Evolutionary conservation across 1,140 invertebrate species (phyloP).

Genomic region (Lanistes nyassanus): DNA sequence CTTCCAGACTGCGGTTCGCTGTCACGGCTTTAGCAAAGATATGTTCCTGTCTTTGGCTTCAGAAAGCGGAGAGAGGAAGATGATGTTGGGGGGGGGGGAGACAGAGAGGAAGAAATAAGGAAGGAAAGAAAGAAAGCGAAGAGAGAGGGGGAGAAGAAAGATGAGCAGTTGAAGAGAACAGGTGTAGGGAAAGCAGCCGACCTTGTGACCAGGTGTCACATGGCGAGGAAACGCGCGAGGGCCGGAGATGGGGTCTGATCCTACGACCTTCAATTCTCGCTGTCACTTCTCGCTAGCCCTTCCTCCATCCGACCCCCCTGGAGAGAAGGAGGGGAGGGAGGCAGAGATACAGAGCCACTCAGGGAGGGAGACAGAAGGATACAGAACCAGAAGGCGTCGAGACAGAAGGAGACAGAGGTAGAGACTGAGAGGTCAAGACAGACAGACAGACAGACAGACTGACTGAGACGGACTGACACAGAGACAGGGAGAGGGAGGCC

Average conservation of each 20-base stretch:
- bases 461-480: not conserved
- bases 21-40: too few relatives aligned
- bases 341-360: not conserved
- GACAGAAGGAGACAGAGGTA: conserved; percentile 6
- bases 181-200: conserved; percentile 5
- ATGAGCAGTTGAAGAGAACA: not conserved
- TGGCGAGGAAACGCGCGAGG: not conserved
- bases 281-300: not conserved
- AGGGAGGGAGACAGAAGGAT: not conserved
- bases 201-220: too few relatives aligned
- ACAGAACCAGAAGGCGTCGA: not conserved
- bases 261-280: too few relatives aligned
- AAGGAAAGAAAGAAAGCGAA: not conserved
- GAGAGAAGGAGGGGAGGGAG: not conserved
- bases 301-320: not conserved
- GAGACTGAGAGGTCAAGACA: not conserved
- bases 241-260: not conserved
- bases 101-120: not conserved
- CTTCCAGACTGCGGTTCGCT: too few relatives aligned
- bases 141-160: not conserved
- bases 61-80: not conserved
- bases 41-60: too few relatives aligned
- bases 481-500: not conserved
- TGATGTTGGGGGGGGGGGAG: not conserved
- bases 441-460: conserved; percentile 7